A percentile compares a stretch with the other conserved stretches of the same genome.
Conservation (phyloP, 92 coral and sea anemone species). For the Epizoanthus fatuus region DNA sequence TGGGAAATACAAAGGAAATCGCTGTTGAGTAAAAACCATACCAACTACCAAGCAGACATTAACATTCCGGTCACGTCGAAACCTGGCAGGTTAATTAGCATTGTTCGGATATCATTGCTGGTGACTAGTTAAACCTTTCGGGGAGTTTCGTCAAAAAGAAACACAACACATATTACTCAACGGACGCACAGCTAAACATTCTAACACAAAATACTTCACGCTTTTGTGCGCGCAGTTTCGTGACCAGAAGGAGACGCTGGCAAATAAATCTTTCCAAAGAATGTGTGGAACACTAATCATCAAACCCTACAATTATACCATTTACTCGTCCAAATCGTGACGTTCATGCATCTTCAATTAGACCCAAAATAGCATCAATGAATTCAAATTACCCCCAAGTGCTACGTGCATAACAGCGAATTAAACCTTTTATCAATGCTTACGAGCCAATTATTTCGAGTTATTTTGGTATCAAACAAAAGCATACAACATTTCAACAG, state of each 20-base stretch:
- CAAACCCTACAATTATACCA: background rate
- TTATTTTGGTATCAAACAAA: too few species aligned
- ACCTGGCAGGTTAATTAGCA: background rate
- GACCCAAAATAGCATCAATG: slow-evolving; percentile 16
- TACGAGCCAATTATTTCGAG: too few species aligned
- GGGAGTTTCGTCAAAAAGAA: background rate
- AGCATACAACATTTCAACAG: too few species aligned
- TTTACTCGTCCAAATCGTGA: background rate
- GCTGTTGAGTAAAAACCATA: background rate
- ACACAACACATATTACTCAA: background rate
- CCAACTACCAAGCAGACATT: too few species aligned
- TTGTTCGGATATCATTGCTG: background rate
- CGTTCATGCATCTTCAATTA: background rate
- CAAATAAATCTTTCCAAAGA: background rate
- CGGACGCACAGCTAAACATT: background rate
- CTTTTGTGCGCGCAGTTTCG: background rate
- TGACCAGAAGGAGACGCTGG: background rate
- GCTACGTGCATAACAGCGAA: background rate
- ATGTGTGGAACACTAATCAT: background rate
- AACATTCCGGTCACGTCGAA: background rate
- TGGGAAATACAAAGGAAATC: background rate
- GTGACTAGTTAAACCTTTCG: background rate
- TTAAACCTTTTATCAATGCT: too few species aligned
- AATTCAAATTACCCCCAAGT: background rate
- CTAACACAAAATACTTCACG: background rate